Percentiles rank a stretch among this genome's conserved stretches.
phyloP scores from a whole-genome alignment of 2,797 vertebrate species.

The Microctenopoma steveboyesi region DNA sequence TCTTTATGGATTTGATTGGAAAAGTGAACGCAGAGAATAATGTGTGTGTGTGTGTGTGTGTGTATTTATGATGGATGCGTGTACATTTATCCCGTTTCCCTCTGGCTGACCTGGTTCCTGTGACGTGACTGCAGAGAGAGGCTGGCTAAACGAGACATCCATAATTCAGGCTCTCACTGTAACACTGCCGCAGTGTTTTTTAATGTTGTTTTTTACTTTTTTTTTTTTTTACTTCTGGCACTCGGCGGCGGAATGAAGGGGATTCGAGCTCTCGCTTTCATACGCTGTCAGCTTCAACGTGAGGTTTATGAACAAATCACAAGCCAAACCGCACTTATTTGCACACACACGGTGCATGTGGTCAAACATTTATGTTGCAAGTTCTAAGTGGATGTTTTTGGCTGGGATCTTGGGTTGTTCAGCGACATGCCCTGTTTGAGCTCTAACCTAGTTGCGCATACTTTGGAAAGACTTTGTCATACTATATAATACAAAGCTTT shows the following conservation, averaged over 20 bases:
- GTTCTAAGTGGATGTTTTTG: constrained; percentile 38
- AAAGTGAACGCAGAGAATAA: background rate
- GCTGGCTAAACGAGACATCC: constrained; percentile 58
- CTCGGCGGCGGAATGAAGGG: constrained; percentile 23
- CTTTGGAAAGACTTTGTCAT: constrained; percentile 10
- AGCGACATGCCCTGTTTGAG: constrained; percentile 11
- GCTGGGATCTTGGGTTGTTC: background rate
- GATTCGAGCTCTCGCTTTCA: constrained; percentile 19
- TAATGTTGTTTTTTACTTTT: background rate
- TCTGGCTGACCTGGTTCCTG: constrained; percentile 52
- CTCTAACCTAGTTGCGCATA: constrained; percentile 17
- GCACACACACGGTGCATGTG: constrained; percentile 36
- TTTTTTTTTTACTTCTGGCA: constrained; percentile 13
- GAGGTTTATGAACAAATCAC: constrained; percentile 41
- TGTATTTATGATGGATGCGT: constrained; percentile 5
- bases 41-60: constrained; percentile 11
- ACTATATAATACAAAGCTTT: background rate
- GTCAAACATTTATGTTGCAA: constrained; percentile 49
- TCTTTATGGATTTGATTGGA: background rate
- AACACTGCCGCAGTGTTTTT: constrained; percentile 32
- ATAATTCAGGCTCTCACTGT: constrained; percentile 60
- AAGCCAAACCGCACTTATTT: constrained; percentile 37
- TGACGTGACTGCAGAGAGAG: constrained; percentile 47
- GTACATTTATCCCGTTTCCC: constrained; percentile 40
- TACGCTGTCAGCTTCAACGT: constrained; percentile 20